Evolutionary conservation across 2,888 invertebrate genomes (phyloP), one percentile per base, ranked within the genome.

Genomic region (Nomada lathburiana): DNA sequence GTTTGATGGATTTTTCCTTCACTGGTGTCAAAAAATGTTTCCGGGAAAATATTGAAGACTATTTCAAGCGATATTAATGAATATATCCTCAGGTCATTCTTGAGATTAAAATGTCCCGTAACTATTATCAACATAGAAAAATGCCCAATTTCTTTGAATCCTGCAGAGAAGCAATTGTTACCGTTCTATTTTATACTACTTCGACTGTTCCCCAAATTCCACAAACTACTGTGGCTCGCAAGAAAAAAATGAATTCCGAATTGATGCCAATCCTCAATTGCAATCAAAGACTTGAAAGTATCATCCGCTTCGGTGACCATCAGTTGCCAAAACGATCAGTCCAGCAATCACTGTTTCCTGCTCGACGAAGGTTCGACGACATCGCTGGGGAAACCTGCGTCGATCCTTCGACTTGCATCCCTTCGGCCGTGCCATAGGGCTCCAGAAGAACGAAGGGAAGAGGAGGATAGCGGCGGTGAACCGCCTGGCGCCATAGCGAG

Each of bases 401-500:
- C 75, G 55, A 60, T 69, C 62, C 62, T 63, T 76, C 73, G 70
- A 68, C 64, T 60, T 69, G 78, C 76, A 86, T 85, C 84, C 84
- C 80, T 76, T 70, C 26, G 76, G 68, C 50, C 76, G 69, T 75
- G 76, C 80, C 73, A 73, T 70, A 76, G 70, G 76, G 76, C 64
- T 68, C 63, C 18, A 57, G 67, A n/a, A 69, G 13, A 50, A 60
- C n/a, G 52, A 64, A 72, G 76, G 78, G 73, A 29, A 60, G 18
- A 47, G 64, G 65, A 78, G 65, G 71, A 62, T 68, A 80, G 70
- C 82, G 81, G 76, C 83, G 80, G 88, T 85, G 88, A 86, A 82
- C 88, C 86, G 89, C 75, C 88, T 91, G 91, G 91, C 91, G 91
- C 91, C 90, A 91, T 87, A 86, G 84, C 84, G 67, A 82, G 82